Conservation (phyloP, 2,797 vertebrate species). For the Aeoliscus strigatus region DNA sequence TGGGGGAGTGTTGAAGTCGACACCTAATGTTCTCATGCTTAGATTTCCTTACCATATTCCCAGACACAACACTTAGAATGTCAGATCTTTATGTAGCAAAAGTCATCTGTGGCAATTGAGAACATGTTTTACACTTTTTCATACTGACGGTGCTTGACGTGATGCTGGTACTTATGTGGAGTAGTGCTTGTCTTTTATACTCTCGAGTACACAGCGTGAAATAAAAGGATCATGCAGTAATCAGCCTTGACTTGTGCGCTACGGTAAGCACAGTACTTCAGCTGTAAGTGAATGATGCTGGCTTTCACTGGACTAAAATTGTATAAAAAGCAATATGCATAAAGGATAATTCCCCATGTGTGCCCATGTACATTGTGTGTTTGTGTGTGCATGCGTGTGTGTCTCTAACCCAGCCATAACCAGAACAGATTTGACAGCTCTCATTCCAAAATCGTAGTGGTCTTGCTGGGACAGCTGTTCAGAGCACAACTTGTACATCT, state of each 20-base stretch:
- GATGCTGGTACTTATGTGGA: background rate
- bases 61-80: no score
- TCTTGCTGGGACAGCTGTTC: constrained; percentile 90
- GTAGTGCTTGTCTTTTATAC: background rate
- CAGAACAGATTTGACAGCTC: constrained; percentile 85
- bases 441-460: constrained; percentile 87
- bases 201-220: background rate
- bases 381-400: constrained; percentile 5
- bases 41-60: no score
- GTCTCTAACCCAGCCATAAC: constrained; percentile 83
- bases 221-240: background rate
- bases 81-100: no score
- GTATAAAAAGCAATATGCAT: no score
- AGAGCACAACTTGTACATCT: constrained; percentile 88
- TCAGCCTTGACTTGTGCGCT: background rate
- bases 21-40: no score
- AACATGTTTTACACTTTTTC: background rate
- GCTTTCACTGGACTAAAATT: no score
- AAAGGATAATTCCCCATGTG: no score
- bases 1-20: no score
- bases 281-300: constrained; percentile 23
- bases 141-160: background rate
- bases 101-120: background rate
- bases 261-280: no score
- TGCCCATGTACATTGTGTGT: constrained; percentile 8